Percentiles rank a stretch among this genome's conserved stretches.
Evolutionary conservation across 2,888 invertebrate genomes (phyloP).

Genomic region (Pinctada fucata): DNA sequence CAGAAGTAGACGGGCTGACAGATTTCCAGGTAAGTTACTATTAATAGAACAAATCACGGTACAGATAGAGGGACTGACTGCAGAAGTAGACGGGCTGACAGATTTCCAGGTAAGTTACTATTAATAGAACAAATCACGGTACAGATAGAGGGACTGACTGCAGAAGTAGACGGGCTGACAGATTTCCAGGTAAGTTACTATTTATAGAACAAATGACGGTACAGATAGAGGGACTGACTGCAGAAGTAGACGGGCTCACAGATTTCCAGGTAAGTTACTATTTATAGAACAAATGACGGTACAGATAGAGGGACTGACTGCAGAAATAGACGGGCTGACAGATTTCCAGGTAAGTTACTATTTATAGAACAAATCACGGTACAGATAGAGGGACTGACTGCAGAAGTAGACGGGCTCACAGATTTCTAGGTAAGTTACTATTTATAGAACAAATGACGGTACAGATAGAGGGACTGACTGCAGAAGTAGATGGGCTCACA

Average conservation of each 20-base stretch:
- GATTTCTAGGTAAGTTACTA: conserved; percentile 64
- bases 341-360: conserved; percentile 61
- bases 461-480: conserved; percentile 65
- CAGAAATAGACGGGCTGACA: conserved; percentile 64
- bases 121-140: conserved; percentile 51
- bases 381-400: conserved; percentile 65
- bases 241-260: conserved; percentile 64
- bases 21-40: conserved; percentile 65
- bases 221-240: conserved; percentile 62
- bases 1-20: conserved; percentile 65
- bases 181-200: conserved; percentile 61
- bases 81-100: conserved; percentile 49
- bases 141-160: conserved; percentile 62
- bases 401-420: conserved; percentile 65
- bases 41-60: conserved; percentile 58
- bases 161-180: conserved; percentile 64
- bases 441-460: conserved; percentile 60
- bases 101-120: conserved; percentile 50
- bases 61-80: conserved; percentile 40
- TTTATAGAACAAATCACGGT: conserved; percentile 60
- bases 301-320: conserved; percentile 62
- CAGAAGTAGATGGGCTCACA: conserved; percentile 65
- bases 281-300: conserved; percentile 17
- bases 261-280: conserved; percentile 61
- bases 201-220: conserved; percentile 17